Evolutionary conservation across 2,113 vertebrate genomes (phyloP).

Genomic region (Pygoscelis adeliae): DNA sequence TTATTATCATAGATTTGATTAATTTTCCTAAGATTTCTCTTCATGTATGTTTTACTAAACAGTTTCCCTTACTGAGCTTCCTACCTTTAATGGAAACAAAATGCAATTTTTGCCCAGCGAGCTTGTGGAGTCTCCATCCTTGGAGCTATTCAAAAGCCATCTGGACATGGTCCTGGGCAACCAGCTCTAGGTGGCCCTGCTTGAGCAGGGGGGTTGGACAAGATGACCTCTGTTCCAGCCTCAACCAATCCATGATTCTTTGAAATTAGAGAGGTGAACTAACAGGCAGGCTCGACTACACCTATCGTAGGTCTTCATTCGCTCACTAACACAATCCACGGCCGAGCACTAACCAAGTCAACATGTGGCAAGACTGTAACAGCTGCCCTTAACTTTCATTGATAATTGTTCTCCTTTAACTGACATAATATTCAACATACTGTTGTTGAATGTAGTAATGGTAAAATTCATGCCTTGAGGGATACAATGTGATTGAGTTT

Average conservation of each 20-base stretch:
- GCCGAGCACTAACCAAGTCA: slow-evolving; percentile 65
- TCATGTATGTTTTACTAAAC: not conserved
- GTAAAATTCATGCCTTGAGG: slow-evolving; percentile 76
- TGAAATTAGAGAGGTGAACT: slow-evolving; percentile 37
- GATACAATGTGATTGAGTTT: slow-evolving; percentile 80
- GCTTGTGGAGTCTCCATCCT: not conserved
- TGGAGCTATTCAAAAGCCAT: not conserved
- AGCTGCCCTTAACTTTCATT: slow-evolving; percentile 61
- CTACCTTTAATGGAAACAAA: not conserved
- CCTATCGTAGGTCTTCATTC: slow-evolving; percentile 54
- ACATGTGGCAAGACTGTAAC: slow-evolving; percentile 66
- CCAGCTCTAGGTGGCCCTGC: not conserved
- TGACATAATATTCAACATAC: slow-evolving; percentile 74
- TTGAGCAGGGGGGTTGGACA: not conserved
- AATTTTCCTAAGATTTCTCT: not conserved
- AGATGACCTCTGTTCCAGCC: not conserved
- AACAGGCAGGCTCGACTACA: slow-evolving; percentile 57
- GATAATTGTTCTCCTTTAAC: slow-evolving; percentile 74
- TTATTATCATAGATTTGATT: not conserved
- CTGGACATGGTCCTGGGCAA: not conserved
- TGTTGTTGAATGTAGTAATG: slow-evolving; percentile 69
- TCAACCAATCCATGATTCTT: not conserved
- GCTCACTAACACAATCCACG: slow-evolving; percentile 57
- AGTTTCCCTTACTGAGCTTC: not conserved
- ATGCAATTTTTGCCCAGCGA: not conserved